Evolutionary conservation across 2,113 vertebrate species (phyloP).

Genomic region (Brachyistius frenatus): DNA sequence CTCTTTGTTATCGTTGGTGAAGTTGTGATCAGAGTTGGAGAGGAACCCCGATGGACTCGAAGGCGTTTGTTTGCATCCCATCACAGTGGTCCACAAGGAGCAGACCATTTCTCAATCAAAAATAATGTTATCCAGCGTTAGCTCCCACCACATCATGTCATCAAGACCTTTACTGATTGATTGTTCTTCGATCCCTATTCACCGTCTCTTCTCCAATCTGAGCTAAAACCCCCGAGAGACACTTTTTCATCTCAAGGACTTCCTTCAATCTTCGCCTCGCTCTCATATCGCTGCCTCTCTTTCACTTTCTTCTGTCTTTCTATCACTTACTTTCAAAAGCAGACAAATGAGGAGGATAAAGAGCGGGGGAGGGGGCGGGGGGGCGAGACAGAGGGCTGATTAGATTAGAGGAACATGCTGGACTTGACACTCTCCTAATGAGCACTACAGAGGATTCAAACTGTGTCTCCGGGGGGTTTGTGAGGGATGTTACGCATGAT

Average conservation of each 20-base stretch:
- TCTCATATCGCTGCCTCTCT: conserved; percentile 23
- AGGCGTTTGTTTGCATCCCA: conserved; percentile 11
- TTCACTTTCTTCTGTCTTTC: conserved; percentile 46
- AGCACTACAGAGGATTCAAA: conserved; percentile 80
- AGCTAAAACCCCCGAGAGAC: conserved; percentile 38
- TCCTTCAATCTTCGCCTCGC: conserved; percentile 50
- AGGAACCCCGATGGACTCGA: background rate
- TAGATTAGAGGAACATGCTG: conserved; percentile 80
- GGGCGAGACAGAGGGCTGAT: conserved; percentile 70
- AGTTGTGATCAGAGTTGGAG: conserved; percentile 11
- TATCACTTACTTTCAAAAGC: conserved; percentile 67
- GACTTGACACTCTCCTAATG: conserved; percentile 81
- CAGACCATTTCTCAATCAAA: background rate
- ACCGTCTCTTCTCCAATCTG: conserved; percentile 29
- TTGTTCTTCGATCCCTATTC: conserved; percentile 45
- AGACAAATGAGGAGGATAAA: conserved; percentile 75
- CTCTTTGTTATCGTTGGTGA: background rate
- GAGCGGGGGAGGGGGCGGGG: conserved; percentile 25
- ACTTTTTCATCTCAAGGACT: conserved; percentile 70
- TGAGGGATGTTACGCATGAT: conserved; percentile 56
- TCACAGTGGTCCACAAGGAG: conserved; percentile 8
- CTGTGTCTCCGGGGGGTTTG: conserved; percentile 58
- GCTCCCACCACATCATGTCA: background rate
- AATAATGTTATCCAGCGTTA: background rate
- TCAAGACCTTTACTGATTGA: conserved; percentile 43